Conservation (phyloP, 1,140 invertebrate species). For the Bombus pascuorum region DNA sequence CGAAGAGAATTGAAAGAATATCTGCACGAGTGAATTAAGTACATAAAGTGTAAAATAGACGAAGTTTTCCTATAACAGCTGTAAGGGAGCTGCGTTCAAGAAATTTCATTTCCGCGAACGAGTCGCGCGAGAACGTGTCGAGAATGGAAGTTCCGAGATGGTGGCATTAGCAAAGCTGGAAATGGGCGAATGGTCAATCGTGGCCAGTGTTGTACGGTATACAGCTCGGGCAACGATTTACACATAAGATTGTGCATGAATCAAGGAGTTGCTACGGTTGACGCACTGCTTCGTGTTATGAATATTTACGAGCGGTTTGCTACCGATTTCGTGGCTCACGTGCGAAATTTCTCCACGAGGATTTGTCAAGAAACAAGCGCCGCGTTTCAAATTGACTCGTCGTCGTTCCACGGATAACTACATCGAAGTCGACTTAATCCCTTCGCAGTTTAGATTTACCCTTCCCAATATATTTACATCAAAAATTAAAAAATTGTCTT, state of each 20-base stretch:
- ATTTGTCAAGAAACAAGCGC: conserved; percentile 6
- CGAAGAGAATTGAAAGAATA: background rate
- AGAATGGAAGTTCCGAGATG: background rate
- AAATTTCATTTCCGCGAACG: conserved; percentile 35
- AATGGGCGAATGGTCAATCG: conserved; percentile 25
- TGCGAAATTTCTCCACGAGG: background rate
- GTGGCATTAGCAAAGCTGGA: background rate
- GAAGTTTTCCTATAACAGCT: background rate
- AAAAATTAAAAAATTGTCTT: too few relatives aligned
- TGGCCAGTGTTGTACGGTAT: background rate
- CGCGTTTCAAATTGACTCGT: background rate
- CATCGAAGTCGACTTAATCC: background rate
- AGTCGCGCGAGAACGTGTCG: background rate
- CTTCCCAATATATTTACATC: background rate
- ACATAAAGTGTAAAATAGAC: background rate
- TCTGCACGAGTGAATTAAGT: background rate
- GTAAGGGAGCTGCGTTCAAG: background rate
- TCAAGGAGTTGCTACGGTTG: background rate
- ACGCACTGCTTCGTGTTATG: conserved; percentile 35
- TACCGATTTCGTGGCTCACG: conserved; percentile 25
- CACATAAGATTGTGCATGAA: conserved; percentile 10
- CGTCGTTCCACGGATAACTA: background rate
- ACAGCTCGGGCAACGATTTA: conserved; percentile 31
- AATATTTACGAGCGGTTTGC: conserved; percentile 48
- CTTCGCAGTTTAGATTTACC: background rate